A percentile compares a stretch with the other conserved stretches of the same genome.
Evolutionary conservation across 2,888 invertebrate genomes (phyloP).

Genomic region (Lottia scabra): DNA sequence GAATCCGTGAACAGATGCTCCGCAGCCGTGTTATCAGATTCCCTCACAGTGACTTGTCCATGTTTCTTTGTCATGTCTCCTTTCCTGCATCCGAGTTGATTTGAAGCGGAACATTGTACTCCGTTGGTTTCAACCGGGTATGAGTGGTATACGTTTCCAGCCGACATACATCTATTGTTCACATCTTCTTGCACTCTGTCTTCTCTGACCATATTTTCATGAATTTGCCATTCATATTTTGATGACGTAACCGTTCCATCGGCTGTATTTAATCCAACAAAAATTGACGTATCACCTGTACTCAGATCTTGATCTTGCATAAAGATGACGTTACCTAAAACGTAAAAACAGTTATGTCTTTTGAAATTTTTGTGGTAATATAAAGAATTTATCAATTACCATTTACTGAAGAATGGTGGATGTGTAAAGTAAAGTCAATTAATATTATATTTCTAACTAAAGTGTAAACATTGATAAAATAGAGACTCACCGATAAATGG

Average conservation of each 20-base stretch:
- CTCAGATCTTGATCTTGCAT: slow-evolving; percentile 84
- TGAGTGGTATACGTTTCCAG: slow-evolving; percentile 80
- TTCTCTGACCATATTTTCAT: slow-evolving; percentile 64
- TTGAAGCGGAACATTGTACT: slow-evolving; percentile 63
- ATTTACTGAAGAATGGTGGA: too few relatives aligned
- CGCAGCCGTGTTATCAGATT: neutral
- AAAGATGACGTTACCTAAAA: slow-evolving; percentile 78
- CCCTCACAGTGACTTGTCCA: slow-evolving; percentile 56
- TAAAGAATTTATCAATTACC: too few relatives aligned
- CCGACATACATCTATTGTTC: slow-evolving; percentile 75
- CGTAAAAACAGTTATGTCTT: neutral
- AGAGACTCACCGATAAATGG: slow-evolving; percentile 78
- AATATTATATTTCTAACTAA: too few relatives aligned
- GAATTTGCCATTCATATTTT: slow-evolving; percentile 82
- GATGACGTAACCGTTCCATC: slow-evolving; percentile 78
- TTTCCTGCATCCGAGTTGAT: slow-evolving; percentile 89
- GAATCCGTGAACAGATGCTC: slow-evolving; percentile 78
- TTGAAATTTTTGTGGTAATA: too few relatives aligned
- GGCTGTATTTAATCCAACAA: slow-evolving; percentile 87
- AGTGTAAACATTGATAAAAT: too few relatives aligned
- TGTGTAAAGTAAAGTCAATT: too few relatives aligned
- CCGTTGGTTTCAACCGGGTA: slow-evolving; percentile 40
- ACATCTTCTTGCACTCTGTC: slow-evolving; percentile 28
- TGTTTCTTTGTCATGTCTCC: slow-evolving; percentile 77
- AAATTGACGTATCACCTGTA: slow-evolving; percentile 86